Base-by-base conservation (phyloP, 2,797 vertebrate species). In the Fratercula arctica region DNA sequence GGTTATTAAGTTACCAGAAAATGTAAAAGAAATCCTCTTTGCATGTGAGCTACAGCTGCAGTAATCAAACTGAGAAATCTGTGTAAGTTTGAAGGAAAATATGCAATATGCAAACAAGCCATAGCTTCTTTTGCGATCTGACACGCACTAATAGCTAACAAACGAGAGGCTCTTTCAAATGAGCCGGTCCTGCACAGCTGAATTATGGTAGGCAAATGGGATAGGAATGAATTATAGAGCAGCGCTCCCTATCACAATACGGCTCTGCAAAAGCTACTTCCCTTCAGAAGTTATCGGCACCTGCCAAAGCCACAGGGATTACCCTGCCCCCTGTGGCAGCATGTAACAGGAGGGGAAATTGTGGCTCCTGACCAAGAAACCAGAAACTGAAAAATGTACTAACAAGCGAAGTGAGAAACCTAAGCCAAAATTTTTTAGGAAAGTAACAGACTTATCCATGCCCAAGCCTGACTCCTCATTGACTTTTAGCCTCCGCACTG, bases 361-460 rank as follows among this genome's bases (percentile, higher is more conserved):
- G 67, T 94, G 86, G 92, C 90, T 93, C 51, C 57, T 21, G 41
- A 94, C 39, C 85, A 95, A 90, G 83, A 87, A 89, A 81, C 5
- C 67, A 81, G 73, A 90, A 94, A 75, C 69, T 89, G 61, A 95
- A 95, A 94, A 96, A 93, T 77, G 61, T 85, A 87, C 88, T 87
- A 95, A 87, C 77, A 89, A 96, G 43, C 4, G 8, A 96, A 92
- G 77, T 88, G 81, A 95, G 67, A 96, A 96, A 93, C 54, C 67
- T 57, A 93, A 91, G 64, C 17, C 15, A 95, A 96, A 96, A 92
- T 93, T 97, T 84, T 95, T 96, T 56, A 73, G 87, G 70, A 94
- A 94, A 93, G 75, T 59, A 95, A 89, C 61, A 90, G 73, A 72
- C 90, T 89, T 89, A 95, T 89, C 79, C 67, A 72, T 78, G 89